A percentile compares a stretch with the other conserved stretches of the same genome.
Conservation (phyloP, 53 echinoderm and acorn worm genomes). For the Holothuria scabra region DNA sequence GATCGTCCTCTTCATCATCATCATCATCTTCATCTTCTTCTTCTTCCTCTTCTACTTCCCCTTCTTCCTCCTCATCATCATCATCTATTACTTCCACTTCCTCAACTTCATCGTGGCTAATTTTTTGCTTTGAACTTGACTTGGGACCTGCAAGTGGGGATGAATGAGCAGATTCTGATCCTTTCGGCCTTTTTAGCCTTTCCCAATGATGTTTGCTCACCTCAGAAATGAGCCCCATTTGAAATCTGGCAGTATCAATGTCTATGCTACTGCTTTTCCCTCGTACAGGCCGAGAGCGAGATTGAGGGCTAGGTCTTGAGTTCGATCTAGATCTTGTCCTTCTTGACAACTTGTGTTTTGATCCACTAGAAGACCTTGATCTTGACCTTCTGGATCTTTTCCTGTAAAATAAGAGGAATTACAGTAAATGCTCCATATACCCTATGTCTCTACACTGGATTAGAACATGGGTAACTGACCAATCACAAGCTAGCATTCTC, state of each 20-base stretch:
- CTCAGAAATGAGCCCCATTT: slow-evolving; percentile 78
- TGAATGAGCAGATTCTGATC: slow-evolving; percentile 38
- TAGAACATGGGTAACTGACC: too few relatives aligned
- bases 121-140: slow-evolving; percentile 4
- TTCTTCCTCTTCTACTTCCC: slow-evolving; percentile 29
- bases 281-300: slow-evolving; percentile 46
- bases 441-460: too few relatives aligned
- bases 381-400: slow-evolving; percentile 54
- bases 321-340: slow-evolving; percentile 64
- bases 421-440: slow-evolving; percentile 24
- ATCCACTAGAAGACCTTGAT: slow-evolving; percentile 40
- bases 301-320: slow-evolving; percentile 54
- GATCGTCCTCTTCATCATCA: slow-evolving; percentile 18
- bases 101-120: neutral
- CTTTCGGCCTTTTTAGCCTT: slow-evolving; percentile 11
- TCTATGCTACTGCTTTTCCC: slow-evolving; percentile 66
- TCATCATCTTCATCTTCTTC: slow-evolving; percentile 30
- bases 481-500: too few relatives aligned
- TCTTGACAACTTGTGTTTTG: slow-evolving; percentile 36
- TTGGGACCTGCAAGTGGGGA: slow-evolving; percentile 10
- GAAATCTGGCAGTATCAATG: slow-evolving; percentile 60
- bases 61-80: slow-evolving; percentile 40
- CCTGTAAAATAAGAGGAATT: slow-evolving; percentile 43
- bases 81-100: slow-evolving; percentile 31
- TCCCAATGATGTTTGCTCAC: slow-evolving; percentile 63